Evolutionary conservation across 2,888 invertebrate species (phyloP), one percentile per base, ranked within the genome.

Genomic region (Endomychus coccineus): DNA sequence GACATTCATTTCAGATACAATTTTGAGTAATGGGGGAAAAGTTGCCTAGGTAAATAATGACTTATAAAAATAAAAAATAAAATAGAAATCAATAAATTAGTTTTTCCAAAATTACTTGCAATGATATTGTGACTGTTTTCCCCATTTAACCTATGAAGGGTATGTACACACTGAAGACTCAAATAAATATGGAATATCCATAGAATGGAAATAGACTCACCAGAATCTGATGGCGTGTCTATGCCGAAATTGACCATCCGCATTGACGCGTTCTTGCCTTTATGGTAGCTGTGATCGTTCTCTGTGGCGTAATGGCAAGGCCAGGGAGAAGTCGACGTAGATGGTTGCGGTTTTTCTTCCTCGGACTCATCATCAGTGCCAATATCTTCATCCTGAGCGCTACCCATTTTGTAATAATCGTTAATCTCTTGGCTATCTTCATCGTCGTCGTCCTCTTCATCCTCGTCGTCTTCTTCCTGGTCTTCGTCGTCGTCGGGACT

Each of bases 161-260:
- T n/a, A n/a, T n/a, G n/a, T n/a, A n/a, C n/a, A n/a, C n/a, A n/a
- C n/a, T n/a, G n/a, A n/a, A n/a, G n/a, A n/a, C n/a, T n/a, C n/a
- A n/a, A n/a, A n/a, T n/a, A n/a, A n/a, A n/a, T n/a, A n/a, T n/a
- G n/a, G n/a, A n/a, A n/a, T n/a, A n/a, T n/a, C n/a, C n/a, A n/a
- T n/a, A n/a, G n/a, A n/a, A n/a, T n/a, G n/a, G n/a, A n/a, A n/a
- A n/a, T n/a, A 7, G 46, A 74, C 81, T 82, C 71, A 79, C 90
- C 88, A 45, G 90, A 89, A 75, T 90, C 90, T 24, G 90, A 89
- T 36, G 90, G 89, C 48, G 90, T 89, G 59, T 87, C 86, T 15
- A 87, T 77, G 50, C 85, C 86, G 33, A 84, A 75, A 52, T 73
- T 74, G 57, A 81, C 81, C 44, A 79, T 71, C 59, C 70, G 72